These are phyloP conservation scores for Burhinus bistriatus DNA, from an alignment of 2,113 vertebrate genomes.

Conservation along the genomic window DNA sequence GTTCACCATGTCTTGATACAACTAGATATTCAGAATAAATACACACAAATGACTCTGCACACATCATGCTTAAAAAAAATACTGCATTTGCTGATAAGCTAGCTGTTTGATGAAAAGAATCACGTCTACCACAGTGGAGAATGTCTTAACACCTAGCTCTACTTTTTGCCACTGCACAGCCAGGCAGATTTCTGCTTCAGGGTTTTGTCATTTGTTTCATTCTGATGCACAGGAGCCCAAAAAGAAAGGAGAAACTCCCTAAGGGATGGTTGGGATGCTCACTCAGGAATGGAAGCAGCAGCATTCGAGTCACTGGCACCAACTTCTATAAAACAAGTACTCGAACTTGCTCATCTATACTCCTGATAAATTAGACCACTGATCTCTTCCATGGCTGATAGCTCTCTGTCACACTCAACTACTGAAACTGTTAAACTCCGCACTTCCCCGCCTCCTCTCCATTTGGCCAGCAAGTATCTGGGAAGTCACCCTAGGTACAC, in stretches of 20 bases:
- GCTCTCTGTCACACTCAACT: neutral
- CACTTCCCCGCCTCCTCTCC: neutral
- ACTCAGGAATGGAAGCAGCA: neutral
- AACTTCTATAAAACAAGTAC: neutral
- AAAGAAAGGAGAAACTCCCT: neutral
- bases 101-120: neutral
- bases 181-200: neutral
- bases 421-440: neutral
- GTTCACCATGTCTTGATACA: neutral
- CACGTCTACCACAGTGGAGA: fast-evolving
- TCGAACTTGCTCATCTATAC: neutral
- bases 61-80: neutral
- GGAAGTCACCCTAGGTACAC: neutral
- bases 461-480: neutral
- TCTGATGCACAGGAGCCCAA: neutral
- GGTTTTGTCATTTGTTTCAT: neutral
- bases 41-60: neutral
- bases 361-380: neutral
- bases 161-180: neutral
- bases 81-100: neutral
- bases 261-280: neutral
- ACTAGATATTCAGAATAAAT: neutral
- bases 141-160: neutral
- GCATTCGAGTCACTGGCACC: neutral
- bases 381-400: neutral